phyloP scores from a whole-genome alignment of 2,888 invertebrate genomes.

The Heliothis peltigera region DNA sequence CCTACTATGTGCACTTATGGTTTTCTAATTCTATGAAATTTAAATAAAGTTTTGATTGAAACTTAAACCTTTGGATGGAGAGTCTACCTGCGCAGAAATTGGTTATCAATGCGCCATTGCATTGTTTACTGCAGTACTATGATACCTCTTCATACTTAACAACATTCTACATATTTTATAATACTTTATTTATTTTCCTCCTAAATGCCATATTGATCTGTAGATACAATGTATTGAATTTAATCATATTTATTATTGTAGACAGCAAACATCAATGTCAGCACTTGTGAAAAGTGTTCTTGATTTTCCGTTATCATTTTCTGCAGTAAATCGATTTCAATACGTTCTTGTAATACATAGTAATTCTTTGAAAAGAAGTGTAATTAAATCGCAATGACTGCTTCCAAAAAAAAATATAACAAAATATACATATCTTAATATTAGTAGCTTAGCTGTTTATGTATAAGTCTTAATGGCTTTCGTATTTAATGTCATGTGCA shows the following conservation, averaged over 20 bases:
- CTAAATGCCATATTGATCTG: neutral
- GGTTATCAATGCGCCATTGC: no score
- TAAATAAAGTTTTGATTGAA: neutral
- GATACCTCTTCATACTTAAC: neutral
- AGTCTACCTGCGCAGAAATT: no score
- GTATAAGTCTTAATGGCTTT: no score
- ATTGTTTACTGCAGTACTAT: no score
- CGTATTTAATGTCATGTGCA: no score
- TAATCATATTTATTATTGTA: neutral
- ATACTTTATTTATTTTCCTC: conserved; percentile 1
- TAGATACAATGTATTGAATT: neutral
- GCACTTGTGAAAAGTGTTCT: neutral
- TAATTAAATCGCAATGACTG: no score
- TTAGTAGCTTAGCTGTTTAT: no score
- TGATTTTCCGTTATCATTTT: neutral
- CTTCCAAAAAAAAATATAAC: no score
- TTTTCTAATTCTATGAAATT: conserved; percentile 20
- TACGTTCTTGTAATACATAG: neutral
- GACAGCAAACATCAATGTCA: neutral
- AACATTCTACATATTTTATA: neutral
- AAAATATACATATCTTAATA: no score
- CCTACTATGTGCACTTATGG: conserved; percentile 3
- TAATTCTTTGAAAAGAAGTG: neutral
- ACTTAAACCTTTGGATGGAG: neutral
- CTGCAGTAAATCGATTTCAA: neutral